These are phyloP conservation scores for Galaxias olidus DNA, from an alignment of 2,797 vertebrate species.

Conservation along the genomic window DNA sequence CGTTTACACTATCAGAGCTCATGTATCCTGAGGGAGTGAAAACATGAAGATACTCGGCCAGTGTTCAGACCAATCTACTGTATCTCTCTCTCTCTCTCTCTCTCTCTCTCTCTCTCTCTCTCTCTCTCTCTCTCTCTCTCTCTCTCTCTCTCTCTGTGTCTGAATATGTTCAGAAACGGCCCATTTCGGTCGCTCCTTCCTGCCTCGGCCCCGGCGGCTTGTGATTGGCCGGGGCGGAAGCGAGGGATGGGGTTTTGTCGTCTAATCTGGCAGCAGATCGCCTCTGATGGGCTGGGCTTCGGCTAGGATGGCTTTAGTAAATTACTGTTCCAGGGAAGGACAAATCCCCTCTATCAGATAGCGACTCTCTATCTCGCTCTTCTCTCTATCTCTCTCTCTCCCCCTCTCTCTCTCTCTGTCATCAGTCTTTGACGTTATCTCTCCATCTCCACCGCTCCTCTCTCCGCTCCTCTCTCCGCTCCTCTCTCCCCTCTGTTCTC, in stretches of 20 bases:
- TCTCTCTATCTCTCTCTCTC: slow-evolving; percentile 8
- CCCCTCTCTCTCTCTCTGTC: slow-evolving; percentile 38
- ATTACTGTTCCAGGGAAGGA: slow-evolving; percentile 74
- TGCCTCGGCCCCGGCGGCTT: slow-evolving; percentile 42
- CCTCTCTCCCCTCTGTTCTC: slow-evolving; percentile 2
- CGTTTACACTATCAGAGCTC: slow-evolving; percentile 11
- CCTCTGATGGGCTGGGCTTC: slow-evolving; percentile 74
- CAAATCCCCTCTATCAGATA: slow-evolving; percentile 77
- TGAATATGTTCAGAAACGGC: not conserved
- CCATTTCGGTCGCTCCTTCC: slow-evolving; percentile 44
- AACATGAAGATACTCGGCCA: slow-evolving; percentile 37
- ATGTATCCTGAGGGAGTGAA: slow-evolving; percentile 44
- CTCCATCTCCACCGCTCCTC: not conserved
- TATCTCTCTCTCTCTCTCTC: slow-evolving; percentile 13
- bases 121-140: slow-evolving; percentile 10
- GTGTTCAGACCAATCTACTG: slow-evolving; percentile 48
- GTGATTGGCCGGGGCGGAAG: slow-evolving; percentile 68
- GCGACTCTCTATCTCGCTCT: slow-evolving; percentile 55
- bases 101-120: slow-evolving; percentile 12
- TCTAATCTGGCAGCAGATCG: slow-evolving; percentile 75
- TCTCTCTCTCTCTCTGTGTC: too few relatives aligned
- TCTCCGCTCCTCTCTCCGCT: slow-evolving; percentile 48
- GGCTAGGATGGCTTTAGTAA: slow-evolving; percentile 77
- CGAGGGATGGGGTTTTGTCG: slow-evolving; percentile 65
- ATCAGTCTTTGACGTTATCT: slow-evolving; percentile 8